Conservation (phyloP, 2,888 invertebrate species). For the Listrodromus nycthemerus region DNA sequence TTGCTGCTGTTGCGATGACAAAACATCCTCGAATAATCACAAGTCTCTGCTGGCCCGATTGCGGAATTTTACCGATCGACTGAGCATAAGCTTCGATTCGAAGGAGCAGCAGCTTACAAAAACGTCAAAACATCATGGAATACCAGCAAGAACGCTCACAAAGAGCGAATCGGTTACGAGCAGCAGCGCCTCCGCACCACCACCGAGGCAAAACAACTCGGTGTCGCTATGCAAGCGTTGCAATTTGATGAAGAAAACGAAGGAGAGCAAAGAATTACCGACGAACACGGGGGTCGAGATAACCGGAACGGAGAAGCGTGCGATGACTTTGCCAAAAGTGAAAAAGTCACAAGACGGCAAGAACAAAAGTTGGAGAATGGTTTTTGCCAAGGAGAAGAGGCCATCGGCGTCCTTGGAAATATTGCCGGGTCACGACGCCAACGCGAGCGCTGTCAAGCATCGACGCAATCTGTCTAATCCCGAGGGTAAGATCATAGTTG, state of each 20-base stretch:
- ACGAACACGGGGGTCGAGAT: slow-evolving; percentile 69
- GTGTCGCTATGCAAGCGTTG: slow-evolving; percentile 78
- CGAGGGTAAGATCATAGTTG: slow-evolving; percentile 75
- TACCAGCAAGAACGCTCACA: slow-evolving; percentile 72
- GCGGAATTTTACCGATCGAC: slow-evolving; percentile 86
- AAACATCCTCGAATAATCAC: slow-evolving; percentile 80
- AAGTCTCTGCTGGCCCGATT: slow-evolving; percentile 85
- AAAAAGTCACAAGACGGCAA: slow-evolving; percentile 80
- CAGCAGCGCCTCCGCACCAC: slow-evolving; percentile 39
- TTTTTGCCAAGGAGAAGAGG: slow-evolving; percentile 82
- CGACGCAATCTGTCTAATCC: slow-evolving; percentile 80
- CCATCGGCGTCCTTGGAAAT: slow-evolving; percentile 82
- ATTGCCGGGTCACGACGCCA: slow-evolving; percentile 72
- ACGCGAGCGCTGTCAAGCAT: slow-evolving; percentile 73
- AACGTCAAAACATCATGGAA: slow-evolving; percentile 71
- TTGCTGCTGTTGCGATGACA: slow-evolving; percentile 80
- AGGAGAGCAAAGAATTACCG: slow-evolving; percentile 70
- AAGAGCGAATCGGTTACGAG: slow-evolving; percentile 79
- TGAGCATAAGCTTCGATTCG: slow-evolving; percentile 85
- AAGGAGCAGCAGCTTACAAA: slow-evolving; percentile 81
- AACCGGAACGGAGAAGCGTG: slow-evolving; percentile 77
- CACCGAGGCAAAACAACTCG: slow-evolving; percentile 70
- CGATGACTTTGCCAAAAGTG: slow-evolving; percentile 82
- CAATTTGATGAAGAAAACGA: slow-evolving; percentile 74
- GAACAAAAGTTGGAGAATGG: slow-evolving; percentile 81